Conservation (phyloP, 1,140 invertebrate species). For the Camponotus floridanus region DNA sequence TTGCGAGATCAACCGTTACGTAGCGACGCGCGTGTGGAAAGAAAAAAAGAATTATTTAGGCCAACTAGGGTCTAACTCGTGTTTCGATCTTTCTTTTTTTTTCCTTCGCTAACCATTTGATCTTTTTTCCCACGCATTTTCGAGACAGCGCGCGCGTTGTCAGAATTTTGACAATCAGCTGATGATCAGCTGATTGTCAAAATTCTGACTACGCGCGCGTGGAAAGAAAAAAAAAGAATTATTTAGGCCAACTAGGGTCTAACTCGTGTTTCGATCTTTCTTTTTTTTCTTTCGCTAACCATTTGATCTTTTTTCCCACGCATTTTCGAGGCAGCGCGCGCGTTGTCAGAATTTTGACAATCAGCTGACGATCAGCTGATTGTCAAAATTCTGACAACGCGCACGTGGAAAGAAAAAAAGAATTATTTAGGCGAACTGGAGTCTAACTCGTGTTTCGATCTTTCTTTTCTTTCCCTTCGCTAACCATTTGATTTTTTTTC, state of each 20-base stretch:
- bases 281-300: background rate
- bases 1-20: conserved; percentile 57
- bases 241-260: conserved; percentile 40
- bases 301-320: background rate
- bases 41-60: conserved; percentile 53
- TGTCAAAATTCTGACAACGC: too few relatives aligned
- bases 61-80: conserved; percentile 9
- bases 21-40: background rate
- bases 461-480: background rate
- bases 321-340: background rate
- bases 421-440: conserved; percentile 53
- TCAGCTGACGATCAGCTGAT: background rate
- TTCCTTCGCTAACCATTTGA: background rate
- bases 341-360: conserved; percentile 32
- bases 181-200: background rate
- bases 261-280: conserved; percentile 40
- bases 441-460: conserved; percentile 37
- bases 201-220: too few relatives aligned
- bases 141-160: conserved; percentile 5
- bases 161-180: conserved; percentile 10
- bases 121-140: background rate
- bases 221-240: conserved; percentile 17
- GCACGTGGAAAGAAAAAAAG: background rate
- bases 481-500: background rate
- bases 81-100: conserved; percentile 42